Base-by-base conservation (phyloP, 2,888 invertebrate species). In the Eupithecia centaureata region DNA sequence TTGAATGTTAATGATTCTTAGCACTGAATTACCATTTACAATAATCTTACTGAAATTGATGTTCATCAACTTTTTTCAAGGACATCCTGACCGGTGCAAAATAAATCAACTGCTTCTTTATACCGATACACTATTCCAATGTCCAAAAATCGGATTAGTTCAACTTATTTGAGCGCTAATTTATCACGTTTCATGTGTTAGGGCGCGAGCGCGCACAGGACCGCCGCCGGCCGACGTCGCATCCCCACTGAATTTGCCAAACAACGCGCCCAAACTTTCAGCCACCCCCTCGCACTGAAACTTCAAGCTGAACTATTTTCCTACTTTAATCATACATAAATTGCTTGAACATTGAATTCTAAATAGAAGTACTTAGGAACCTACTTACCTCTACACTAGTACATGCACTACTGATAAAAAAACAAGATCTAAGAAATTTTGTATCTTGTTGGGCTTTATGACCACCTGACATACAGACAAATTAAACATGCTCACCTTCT, bases 161-260 rank as follows among this genome's bases (percentile, higher is more conserved):
- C 32, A 60, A 63, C 47, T 65, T 60, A 25, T 63, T 65, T 32
- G 5, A 30, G 59, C 5, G 42, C n/a, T 28, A 33, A 52, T 54
- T 63, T 18, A 56, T 28, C 56, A 67, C 70, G 68, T 72, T 72
- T 68, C 57, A 58, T 62, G 57, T 62, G 68, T 62, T 75, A 75
- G 67, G 74, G 5, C 12, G 71, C 72, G 73, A 70, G 64, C 75
- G 73, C 70, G 75, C 81, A 83, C 84, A 86, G 86, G 75, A 89
- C 89, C 90, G 87, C 69, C 87, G 86, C 86, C 81, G 84, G 79
- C 86, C 86, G 86, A 77, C 86, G 88, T 87, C 87, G 86, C 85
- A 82, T 82, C 80, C 79, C 78, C 80, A 91, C 91, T 90, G 88
- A 74, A 73, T 74, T 71, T 66, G 56, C 74, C 79, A 79, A 80